These are phyloP conservation scores for human DNA, from an alignment of 2,113 vertebrate genomes.

Conservation along the genomic window GRCh38 chr3:179168001-179168500, in stretches of 20 bases:
- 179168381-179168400: background rate
- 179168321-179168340: slow-evolving; percentile 5
- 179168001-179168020: background rate
- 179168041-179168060: background rate
- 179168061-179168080: background rate
- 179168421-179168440: background rate
- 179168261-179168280: background rate
- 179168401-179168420: background rate
- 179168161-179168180: background rate
- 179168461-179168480: background rate
- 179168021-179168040: background rate
- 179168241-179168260: background rate
- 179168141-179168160: background rate
- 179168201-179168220: background rate
- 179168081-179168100: background rate
- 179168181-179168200: background rate
- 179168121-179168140: background rate
- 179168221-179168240: background rate
- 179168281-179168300: background rate
- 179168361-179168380: background rate
- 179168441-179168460: background rate
- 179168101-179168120: background rate
- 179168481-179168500: background rate
- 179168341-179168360: background rate
- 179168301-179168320: background rate